Evolutionary conservation across 2,113 vertebrate genomes (phyloP).

Genomic region (Sialia sialis): DNA sequence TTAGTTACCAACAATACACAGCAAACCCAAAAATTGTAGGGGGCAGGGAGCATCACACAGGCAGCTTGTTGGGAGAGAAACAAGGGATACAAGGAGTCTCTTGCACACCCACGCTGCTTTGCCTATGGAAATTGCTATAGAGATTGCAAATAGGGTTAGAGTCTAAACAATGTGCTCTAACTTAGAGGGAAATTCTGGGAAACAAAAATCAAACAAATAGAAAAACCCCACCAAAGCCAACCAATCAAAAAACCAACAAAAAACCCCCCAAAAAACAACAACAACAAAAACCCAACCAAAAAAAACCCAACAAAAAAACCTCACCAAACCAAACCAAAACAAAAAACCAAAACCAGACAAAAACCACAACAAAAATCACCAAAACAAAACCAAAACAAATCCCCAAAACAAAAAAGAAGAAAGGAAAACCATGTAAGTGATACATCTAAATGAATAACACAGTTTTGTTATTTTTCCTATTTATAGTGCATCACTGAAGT

Average conservation of each 20-base stretch:
- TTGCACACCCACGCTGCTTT: not conserved
- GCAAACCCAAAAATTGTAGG: not conserved
- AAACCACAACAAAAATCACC: not conserved
- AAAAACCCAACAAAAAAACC: not conserved
- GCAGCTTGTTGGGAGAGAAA: not conserved
- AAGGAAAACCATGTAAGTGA: accelerated
- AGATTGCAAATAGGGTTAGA: not conserved
- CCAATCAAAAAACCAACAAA: not conserved
- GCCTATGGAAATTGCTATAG: not conserved
- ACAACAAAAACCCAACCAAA: not conserved
- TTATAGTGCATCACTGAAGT: not conserved
- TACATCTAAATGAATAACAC: not conserved
- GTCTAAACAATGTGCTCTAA: not conserved
- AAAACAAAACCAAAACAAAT: not conserved
- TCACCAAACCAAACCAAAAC: not conserved
- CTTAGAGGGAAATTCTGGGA: not conserved
- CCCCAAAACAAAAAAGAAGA: not conserved
- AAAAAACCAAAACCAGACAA: not conserved
- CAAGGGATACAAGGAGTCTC: not conserved
- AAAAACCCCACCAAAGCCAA: not conserved
- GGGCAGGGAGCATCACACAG: not conserved
- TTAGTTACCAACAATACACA: not conserved
- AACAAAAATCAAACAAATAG: not conserved
- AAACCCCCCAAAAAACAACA: not conserved
- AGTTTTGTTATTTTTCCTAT: not conserved